A percentile compares a stretch with the other conserved stretches of the same genome.
These are phyloP conservation scores for Thryonomys swinderianus DNA, from an alignment of 2,113 vertebrate genomes.

Conservation along the genomic window DNA sequence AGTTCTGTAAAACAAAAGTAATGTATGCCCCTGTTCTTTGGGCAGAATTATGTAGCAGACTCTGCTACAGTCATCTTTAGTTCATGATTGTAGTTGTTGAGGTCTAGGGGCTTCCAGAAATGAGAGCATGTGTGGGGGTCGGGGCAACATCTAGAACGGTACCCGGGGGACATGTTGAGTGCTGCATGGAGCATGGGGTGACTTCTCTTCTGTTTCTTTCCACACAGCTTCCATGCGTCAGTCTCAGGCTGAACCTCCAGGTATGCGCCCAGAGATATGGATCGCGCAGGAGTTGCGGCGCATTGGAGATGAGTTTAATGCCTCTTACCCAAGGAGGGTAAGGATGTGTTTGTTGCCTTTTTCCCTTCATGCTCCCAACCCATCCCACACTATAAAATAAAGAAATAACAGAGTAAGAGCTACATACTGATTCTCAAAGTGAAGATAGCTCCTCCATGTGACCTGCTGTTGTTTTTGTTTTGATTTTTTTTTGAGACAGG, in stretches of 20 bases:
- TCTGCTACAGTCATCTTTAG: rapidly evolving
- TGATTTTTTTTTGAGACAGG: too few relatives aligned
- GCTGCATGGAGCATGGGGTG: neutral
- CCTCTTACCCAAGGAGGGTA: slow-evolving; percentile 87
- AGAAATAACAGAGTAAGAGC: slow-evolving; percentile 2
- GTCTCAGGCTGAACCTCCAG: slow-evolving; percentile 82
- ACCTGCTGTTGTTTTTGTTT: neutral
- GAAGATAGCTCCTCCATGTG: neutral
- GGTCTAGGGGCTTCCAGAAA: neutral
- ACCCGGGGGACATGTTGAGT: too few relatives aligned
- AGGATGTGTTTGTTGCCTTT: slow-evolving; percentile 47
- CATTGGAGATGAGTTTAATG: slow-evolving; percentile 94
- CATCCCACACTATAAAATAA: neutral
- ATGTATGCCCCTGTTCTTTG: rapidly evolving
- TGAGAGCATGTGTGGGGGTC: neutral
- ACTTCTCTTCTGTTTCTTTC: slow-evolving; percentile 45
- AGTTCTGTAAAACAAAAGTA: neutral
- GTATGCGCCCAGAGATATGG: slow-evolving; percentile 87
- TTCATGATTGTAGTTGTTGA: too few relatives aligned
- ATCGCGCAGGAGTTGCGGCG: slow-evolving; percentile 92
- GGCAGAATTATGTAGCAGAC: neutral
- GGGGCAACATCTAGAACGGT: neutral
- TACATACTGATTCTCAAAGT: slow-evolving; percentile 53
- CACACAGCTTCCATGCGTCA: slow-evolving; percentile 85
- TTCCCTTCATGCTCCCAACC: neutral